A percentile compares a stretch with the other conserved stretches of the same genome.
Conservation (phyloP, 2,797 vertebrate species). For the Natrix natrix region DNA sequence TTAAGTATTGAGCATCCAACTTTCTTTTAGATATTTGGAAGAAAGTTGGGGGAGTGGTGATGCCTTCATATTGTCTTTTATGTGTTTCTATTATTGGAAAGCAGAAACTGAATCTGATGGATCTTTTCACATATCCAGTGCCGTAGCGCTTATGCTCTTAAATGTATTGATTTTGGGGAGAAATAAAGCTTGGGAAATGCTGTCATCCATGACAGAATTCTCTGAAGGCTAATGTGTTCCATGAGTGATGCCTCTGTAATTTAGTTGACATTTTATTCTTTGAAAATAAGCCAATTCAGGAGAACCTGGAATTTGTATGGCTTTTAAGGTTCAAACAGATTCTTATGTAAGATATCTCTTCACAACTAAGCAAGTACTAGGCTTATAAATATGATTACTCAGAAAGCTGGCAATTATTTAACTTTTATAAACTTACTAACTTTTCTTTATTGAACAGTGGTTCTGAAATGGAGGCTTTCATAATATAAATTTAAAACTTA, state of each 20-base stretch:
- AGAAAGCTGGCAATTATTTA: not conserved
- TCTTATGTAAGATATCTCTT: not conserved
- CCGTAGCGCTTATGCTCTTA: not conserved
- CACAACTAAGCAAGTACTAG: not conserved
- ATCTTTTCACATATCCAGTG: not conserved
- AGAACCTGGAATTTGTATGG: not conserved
- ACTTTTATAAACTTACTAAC: not conserved
- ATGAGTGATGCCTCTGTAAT: constrained; percentile 50
- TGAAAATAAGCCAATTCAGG: constrained; percentile 31
- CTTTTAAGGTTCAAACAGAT: constrained; percentile 37
- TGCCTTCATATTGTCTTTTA: not conserved
- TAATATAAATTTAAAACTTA: not conserved
- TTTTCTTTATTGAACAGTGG: not conserved
- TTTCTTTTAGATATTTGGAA: not conserved
- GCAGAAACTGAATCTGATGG: not conserved
- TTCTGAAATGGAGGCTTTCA: not conserved
- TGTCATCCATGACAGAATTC: constrained; percentile 1
- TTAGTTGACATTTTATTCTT: constrained; percentile 47
- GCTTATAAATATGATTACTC: not conserved
- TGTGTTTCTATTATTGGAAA: not conserved
- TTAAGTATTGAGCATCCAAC: not conserved
- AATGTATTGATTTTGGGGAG: not conserved
- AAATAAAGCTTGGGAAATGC: constrained; percentile 3
- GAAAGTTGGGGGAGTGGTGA: too few species aligned
- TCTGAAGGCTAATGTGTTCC: constrained; percentile 39